Base-by-base conservation (phyloP, 2,888 invertebrate species). In the Synanthedon tipuliformis region DNA sequence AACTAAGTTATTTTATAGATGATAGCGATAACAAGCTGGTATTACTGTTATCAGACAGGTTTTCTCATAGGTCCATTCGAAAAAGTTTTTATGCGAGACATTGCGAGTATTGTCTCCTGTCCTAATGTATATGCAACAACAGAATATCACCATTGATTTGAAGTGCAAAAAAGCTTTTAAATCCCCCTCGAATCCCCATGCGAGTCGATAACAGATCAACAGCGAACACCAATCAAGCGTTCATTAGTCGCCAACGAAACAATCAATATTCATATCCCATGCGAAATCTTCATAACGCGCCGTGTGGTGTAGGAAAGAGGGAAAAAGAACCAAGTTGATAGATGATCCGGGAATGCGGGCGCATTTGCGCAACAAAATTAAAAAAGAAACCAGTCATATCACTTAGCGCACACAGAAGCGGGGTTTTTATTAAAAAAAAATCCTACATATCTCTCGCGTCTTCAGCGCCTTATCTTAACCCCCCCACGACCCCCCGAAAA, bases 211-310 rank as follows among this genome's bases (percentile, higher is more conserved):
- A 80, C 83, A 82, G 78, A 82, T 81, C 80, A 71, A 66, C 78
- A 67, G 71, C 73, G 71, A 71, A 71, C 69, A 78, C 83, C 84
- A 84, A 86, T 86, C 83, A 78, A 75, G 81, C 75, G 75, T 83
- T 85, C 86, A 85, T 86, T 83, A 86, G 75, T 76, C 63, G 60
- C 63, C 59, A 65, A 61, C 68, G 73, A 68, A 71, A 85, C 85
- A 85, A 86, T 86, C 86, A 86, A 87, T 87, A 86, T 83, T 81
- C 81, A 86, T 83, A 85, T 86, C 84, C 85, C 85, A 83, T 81
- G 86, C 85, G 84, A 75, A 82, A 81, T 82, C 79, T 78, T 78
- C 75, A 77, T 75, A 78, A 70, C 73, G 69, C 65, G 58, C 62
- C 66, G 57, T 57, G 57, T 64, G 69, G 67, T 59, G 56, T 56